Evolutionary conservation across 2,113 vertebrate species (phyloP).

Genomic region (Sciurus niger): DNA sequence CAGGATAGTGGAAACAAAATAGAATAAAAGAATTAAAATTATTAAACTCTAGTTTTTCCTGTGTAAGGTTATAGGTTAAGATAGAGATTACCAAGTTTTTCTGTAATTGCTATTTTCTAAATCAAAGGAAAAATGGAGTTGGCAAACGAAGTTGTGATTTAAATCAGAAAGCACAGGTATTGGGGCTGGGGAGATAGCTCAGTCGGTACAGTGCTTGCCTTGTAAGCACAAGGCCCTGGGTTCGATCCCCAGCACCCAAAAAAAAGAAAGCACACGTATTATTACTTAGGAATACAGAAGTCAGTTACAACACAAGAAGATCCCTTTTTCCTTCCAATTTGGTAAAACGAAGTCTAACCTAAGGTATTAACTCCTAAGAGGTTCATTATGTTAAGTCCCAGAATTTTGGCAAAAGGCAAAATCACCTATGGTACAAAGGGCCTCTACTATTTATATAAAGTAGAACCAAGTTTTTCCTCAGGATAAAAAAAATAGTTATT

Average conservation of each 20-base stretch:
- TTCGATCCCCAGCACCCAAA: too few relatives aligned
- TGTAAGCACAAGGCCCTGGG: too few relatives aligned
- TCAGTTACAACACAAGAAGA: neutral
- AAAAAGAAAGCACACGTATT: slow-evolving; percentile 27
- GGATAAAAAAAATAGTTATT: slow-evolving; percentile 33
- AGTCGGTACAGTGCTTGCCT: too few relatives aligned
- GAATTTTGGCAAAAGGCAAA: slow-evolving; percentile 56
- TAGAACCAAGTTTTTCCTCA: slow-evolving; percentile 53
- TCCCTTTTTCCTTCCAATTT: slow-evolving; percentile 53
- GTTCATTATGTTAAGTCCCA: slow-evolving; percentile 13
- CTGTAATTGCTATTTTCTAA: slow-evolving; percentile 40
- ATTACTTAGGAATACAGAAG: neutral
- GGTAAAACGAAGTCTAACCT: neutral
- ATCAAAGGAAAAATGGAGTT: neutral
- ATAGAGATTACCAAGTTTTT: slow-evolving; percentile 33
- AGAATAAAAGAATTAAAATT: slow-evolving; percentile 60
- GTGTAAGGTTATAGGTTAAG: slow-evolving; percentile 18
- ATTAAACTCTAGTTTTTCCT: slow-evolving; percentile 61
- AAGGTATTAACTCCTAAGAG: neutral
- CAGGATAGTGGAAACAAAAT: slow-evolving; percentile 16
- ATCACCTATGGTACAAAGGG: slow-evolving; percentile 22
- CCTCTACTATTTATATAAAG: slow-evolving; percentile 35
- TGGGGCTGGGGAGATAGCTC: too few relatives aligned
- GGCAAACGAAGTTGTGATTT: slow-evolving; percentile 39
- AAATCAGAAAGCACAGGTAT: slow-evolving; percentile 40